Base-by-base conservation (phyloP, 1,140 invertebrate species). In the Leptinotarsa texana region DNA sequence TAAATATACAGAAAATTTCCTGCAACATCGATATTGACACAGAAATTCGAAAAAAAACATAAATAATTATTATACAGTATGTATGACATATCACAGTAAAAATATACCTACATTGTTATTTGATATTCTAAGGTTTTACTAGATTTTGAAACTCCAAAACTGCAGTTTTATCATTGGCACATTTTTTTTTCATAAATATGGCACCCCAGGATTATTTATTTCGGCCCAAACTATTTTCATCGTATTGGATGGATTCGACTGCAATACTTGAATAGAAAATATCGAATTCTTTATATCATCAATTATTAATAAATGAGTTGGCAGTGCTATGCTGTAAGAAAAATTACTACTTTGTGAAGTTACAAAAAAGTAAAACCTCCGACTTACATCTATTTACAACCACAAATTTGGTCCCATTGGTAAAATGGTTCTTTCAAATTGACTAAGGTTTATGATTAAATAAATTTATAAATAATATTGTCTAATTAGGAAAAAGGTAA, bases 331-430 rank as follows among this genome's bases (percentile, higher is more conserved):
- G 17, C 61, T 62, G 15, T 62, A 62, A 18, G 4, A 62, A 42
- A 42, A 42, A 42, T 11, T 11, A 42, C 33, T 42, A 8, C 8
- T 42, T 42, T 42, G 0, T 42, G 33, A 42, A 42, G 33, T 11
- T 42, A 42, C 8, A 42, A 42, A 42, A n/a, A 57, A 57, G 51
- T 57, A 57, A 57, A 57, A 13, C 51, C 51, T 57, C 51, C 15
- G 11, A n/a, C 63, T 65, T 65, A 65, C 11, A 17, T n/a, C 63
- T 69, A 69, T 11, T 33, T 33, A 73, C 75, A 76, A 76, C 72
- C 75, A 74, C 68, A 62, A 77, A 74, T 76, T 74, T 74, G 75
- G 72, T 77, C 68, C 72, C 69, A 63, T 70, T 77, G 42, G 18
- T 71, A 74, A n/a, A 57, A 57, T 57, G 6, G 15, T 57, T 57